Base-by-base conservation (phyloP, 2,797 vertebrate genomes). In the Scyliorhinus canicula region DNA sequence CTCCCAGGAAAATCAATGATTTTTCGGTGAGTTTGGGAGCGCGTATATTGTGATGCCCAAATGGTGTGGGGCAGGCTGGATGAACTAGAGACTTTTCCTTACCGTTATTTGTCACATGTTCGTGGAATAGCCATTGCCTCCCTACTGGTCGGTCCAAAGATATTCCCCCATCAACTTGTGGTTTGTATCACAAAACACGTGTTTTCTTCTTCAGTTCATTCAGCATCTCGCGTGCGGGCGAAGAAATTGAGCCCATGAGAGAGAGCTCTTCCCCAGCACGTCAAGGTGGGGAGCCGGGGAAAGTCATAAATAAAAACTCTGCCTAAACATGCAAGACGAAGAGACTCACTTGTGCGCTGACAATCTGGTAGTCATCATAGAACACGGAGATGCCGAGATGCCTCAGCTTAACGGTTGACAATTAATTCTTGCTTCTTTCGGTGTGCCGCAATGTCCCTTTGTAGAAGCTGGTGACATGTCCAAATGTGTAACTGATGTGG, bases 391-490 rank as follows among this genome's bases (percentile, higher is more conserved):
- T 47, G 40, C 90, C 21, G 26, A 40, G 40, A 52, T 94, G 67
- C 14, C 4, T 71, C 40, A 55, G 47, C 47, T 52, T 55, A 94
- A 52, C 6, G 14, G 31, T 31, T 9, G 93, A 69, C 65, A 71
- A 74, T 74, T n/a, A 94, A 94, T 94, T 94, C 67, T 31, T 74
- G 67, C 67, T 52, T 94, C 69, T 63, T 74, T 71, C 67, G 93
- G 67, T 52, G 67, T 94, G 65, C 47, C 65, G 40, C 40, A 93
- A 50, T 71, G 65, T 69, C 63, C 63, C 65, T 93, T 94, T 94
- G 47, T 94, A 94, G 93, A 94, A 21, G 65, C 65, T 74, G 50
- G 35, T 52, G 65, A 69, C 44, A 74, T 71, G 28, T 14, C 44
- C 44, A 94, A 74, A 52, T 71, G 44, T 74, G 44, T 52, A 50